Conservation (phyloP, 2,888 invertebrate species). For the Tetheella fluctuosa region DNA sequence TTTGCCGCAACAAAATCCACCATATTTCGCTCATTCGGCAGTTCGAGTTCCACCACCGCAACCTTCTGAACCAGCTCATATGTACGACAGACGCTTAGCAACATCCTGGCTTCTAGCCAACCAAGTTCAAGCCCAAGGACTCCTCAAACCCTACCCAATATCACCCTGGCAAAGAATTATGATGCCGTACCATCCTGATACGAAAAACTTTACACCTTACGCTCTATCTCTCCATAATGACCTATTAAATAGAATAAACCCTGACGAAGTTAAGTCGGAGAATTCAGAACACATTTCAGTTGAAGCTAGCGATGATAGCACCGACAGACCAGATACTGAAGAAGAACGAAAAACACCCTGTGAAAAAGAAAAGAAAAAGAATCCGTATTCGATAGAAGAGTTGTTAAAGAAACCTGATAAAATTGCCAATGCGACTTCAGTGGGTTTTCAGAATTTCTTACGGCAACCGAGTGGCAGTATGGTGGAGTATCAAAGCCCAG, state of each 20-base stretch:
- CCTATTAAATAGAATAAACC: conserved; percentile 65
- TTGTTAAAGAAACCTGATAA: conserved; percentile 91
- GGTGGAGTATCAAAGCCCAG: conserved; percentile 73
- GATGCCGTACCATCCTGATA: conserved; percentile 79
- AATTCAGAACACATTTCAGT: conserved; percentile 78
- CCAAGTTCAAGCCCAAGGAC: conserved; percentile 76
- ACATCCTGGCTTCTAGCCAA: conserved; percentile 84
- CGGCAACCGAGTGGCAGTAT: conserved; percentile 85
- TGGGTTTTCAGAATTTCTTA: conserved; percentile 73
- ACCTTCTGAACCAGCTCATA: conserved; percentile 56
- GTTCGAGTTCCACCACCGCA: conserved; percentile 71
- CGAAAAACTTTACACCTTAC: conserved; percentile 71
- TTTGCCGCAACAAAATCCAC: conserved; percentile 59
- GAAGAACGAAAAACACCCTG: conserved; percentile 64
- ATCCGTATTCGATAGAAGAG: conserved; percentile 95
- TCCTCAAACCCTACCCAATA: conserved; percentile 79
- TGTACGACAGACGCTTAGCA: conserved; percentile 79
- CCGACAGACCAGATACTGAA: conserved; percentile 79
- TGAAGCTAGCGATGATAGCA: conserved; percentile 85
- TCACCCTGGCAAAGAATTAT: conserved; percentile 85
- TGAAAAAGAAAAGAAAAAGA: conserved; percentile 86
- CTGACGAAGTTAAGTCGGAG: conserved; percentile 75
- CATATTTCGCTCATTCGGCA: conserved; percentile 74
- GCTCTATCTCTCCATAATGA: conserved; percentile 68
- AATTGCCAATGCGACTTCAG: conserved; percentile 68